Conservation (phyloP, 2,797 vertebrate genomes). For the Pempheris klunzingeri region DNA sequence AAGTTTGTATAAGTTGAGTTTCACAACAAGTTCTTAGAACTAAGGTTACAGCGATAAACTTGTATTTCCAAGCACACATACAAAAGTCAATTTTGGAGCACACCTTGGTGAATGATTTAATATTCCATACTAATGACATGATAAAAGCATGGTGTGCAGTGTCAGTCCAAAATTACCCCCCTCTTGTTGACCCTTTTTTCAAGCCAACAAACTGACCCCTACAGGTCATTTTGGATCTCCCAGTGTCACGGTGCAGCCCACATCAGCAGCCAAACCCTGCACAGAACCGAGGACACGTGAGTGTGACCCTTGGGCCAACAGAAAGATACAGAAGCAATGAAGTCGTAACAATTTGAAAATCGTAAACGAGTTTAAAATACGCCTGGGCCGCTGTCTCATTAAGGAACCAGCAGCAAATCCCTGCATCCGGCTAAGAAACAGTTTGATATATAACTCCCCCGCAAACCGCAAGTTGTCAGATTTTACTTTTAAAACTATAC, state of each 20-base stretch:
- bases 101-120: constrained; percentile 13
- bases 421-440: not conserved
- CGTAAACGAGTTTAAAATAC: not conserved
- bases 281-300: constrained; percentile 88
- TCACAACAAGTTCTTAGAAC: not conserved
- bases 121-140: constrained; percentile 22
- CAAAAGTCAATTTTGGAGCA: not conserved
- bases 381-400: not conserved
- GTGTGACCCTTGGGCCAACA: constrained; percentile 63
- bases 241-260: constrained; percentile 85
- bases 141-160: constrained; percentile 77
- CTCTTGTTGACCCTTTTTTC: constrained; percentile 44
- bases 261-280: constrained; percentile 89
- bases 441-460: not conserved
- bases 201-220: constrained; percentile 66
- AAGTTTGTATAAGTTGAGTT: no score
- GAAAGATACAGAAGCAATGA: constrained; percentile 12
- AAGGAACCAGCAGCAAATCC: not conserved
- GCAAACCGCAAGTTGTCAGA: no score
- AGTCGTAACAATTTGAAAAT: not conserved
- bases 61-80: not conserved
- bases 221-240: constrained; percentile 89
- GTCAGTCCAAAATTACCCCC: constrained; percentile 8
- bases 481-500: no score
- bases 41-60: not conserved